Percentiles rank a stretch among this genome's conserved stretches.
Evolutionary conservation across 1,140 invertebrate species (phyloP).

Genomic region (Schlechtendalia chinensis): DNA sequence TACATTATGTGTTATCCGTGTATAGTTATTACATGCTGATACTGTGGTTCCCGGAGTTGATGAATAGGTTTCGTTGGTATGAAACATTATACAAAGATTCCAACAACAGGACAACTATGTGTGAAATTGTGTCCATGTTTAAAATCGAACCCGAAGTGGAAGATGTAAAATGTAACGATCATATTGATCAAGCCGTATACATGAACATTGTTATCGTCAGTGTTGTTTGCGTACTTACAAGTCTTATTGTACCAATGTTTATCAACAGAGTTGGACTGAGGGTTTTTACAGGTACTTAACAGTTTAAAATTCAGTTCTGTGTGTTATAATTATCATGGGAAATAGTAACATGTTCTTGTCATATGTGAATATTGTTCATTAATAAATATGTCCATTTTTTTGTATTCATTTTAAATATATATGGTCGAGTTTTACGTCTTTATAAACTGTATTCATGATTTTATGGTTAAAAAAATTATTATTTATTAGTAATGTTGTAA

Average conservation of each 20-base stretch:
- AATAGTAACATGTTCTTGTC: no score
- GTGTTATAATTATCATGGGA: no score
- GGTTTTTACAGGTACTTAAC: slow-evolving; percentile 26
- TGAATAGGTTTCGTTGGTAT: slow-evolving; percentile 80
- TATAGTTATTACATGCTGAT: slow-evolving; percentile 79
- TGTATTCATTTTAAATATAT: not conserved
- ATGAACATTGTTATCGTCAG: slow-evolving; percentile 23
- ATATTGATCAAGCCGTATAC: slow-evolving; percentile 9
- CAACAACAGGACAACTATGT: not conserved
- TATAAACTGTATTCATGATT: no score
- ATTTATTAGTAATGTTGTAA: no score
- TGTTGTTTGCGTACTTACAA: slow-evolving; percentile 19
- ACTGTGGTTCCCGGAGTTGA: slow-evolving; percentile 90
- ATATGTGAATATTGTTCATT: not conserved
- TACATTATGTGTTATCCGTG: not conserved
- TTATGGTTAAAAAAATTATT: no score
- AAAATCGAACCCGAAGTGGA: not conserved
- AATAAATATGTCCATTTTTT: not conserved
- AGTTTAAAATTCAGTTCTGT: not conserved
- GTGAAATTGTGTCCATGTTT: slow-evolving; percentile 18
- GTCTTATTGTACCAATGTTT: slow-evolving; percentile 27
- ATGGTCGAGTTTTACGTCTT: no score
- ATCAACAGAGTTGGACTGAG: slow-evolving; percentile 29
- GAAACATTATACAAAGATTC: slow-evolving; percentile 58
- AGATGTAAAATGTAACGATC: not conserved